These are phyloP conservation scores for Chaetops frenatus DNA, from an alignment of 2,113 vertebrate genomes.

Conservation along the genomic window DNA sequence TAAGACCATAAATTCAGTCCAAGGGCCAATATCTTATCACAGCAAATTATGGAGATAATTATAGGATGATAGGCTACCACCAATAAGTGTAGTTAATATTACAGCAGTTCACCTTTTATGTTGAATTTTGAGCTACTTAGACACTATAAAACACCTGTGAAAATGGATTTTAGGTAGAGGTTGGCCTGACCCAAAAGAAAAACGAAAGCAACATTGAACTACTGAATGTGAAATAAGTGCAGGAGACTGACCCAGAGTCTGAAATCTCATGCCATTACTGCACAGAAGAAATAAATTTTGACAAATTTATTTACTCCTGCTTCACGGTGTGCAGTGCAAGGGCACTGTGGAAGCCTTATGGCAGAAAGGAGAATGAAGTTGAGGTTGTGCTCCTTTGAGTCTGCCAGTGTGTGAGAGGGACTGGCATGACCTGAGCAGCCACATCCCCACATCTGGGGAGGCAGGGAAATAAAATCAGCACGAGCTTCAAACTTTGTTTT, in stretches of 20 bases:
- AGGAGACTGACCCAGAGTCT: background rate
- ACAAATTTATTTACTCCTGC: background rate
- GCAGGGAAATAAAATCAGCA: background rate
- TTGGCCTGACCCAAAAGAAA: background rate
- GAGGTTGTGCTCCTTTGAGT: background rate
- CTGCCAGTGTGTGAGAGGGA: background rate
- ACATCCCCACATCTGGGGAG: background rate
- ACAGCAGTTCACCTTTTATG: background rate
- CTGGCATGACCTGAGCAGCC: background rate
- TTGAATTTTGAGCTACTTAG: background rate
- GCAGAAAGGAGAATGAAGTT: background rate
- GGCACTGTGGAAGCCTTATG: accelerated
- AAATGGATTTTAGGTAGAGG: background rate
- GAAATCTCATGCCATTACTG: background rate
- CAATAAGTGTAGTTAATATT: background rate
- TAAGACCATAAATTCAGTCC: background rate
- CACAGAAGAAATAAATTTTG: background rate
- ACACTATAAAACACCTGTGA: background rate
- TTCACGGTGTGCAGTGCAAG: accelerated
- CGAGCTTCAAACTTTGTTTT: background rate
- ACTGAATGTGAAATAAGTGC: background rate
- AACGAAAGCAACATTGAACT: accelerated
- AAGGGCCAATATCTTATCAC: background rate
- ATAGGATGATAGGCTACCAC: background rate
- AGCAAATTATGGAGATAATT: background rate